These are phyloP conservation scores for Chelmon rostratus DNA, from an alignment of 2,797 vertebrate genomes.

Conservation along the genomic window DNA sequence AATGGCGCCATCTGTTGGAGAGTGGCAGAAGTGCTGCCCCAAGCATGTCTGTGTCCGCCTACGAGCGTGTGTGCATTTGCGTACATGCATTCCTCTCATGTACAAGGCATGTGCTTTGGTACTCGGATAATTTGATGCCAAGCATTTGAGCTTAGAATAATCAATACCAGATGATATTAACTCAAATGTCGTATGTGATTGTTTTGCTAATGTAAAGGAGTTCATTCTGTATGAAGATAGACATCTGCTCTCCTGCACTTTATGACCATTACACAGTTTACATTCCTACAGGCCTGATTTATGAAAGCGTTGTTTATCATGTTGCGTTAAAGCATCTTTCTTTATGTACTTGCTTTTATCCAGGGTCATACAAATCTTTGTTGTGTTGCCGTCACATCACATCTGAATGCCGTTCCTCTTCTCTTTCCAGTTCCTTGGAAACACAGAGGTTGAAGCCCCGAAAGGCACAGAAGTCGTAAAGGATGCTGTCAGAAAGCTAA, in stretches of 20 bases:
- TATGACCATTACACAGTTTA: neutral
- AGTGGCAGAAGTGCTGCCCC: constrained; percentile 26
- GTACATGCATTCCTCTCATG: neutral
- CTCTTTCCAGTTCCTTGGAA: constrained; percentile 92
- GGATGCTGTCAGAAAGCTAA: constrained; percentile 97
- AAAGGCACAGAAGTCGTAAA: constrained; percentile 98
- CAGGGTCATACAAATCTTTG: neutral
- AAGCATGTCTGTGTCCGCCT: neutral
- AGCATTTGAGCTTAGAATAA: constrained; percentile 21
- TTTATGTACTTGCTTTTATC: neutral
- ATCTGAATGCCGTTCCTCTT: constrained; percentile 4
- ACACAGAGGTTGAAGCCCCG: constrained; percentile 96
- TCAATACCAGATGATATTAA: constrained; percentile 4
- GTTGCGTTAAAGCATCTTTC: neutral
- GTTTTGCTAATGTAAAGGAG: neutral
- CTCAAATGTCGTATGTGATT: constrained; percentile 22
- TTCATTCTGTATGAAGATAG: neutral
- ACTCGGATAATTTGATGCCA: neutral
- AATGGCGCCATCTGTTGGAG: constrained; percentile 83
- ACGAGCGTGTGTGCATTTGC: neutral
- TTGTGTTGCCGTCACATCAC: constrained; percentile 3
- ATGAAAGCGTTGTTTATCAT: neutral
- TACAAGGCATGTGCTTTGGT: neutral
- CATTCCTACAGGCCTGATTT: neutral
- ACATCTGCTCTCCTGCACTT: neutral